Conservation (phyloP, 1,140 invertebrate species). For the Dendroctonus ponderosae region DNA sequence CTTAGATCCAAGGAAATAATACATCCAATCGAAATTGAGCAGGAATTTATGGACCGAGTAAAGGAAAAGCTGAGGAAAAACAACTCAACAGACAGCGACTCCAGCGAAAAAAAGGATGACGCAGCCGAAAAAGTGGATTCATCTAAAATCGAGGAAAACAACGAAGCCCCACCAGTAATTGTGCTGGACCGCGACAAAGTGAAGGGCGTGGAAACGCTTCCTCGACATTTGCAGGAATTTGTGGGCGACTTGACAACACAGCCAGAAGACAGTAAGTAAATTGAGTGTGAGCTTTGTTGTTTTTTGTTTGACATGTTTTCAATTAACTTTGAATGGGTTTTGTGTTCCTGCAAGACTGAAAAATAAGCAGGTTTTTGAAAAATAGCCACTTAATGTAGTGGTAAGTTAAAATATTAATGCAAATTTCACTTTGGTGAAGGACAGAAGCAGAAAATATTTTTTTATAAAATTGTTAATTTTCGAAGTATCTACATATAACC, state of each 20-base stretch:
- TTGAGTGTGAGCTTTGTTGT: slow-evolving; percentile 3
- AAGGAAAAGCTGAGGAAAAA: slow-evolving; percentile 54
- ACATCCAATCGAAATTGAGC: slow-evolving; percentile 62
- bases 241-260: slow-evolving; percentile 49
- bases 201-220: slow-evolving; percentile 62
- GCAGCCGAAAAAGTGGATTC: slow-evolving; percentile 7
- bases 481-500: too few relatives aligned
- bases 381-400: too few relatives aligned
- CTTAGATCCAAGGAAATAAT: slow-evolving; percentile 42
- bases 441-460: too few relatives aligned
- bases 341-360: too few relatives aligned
- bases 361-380: too few relatives aligned
- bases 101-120: slow-evolving; percentile 44
- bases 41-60: slow-evolving; percentile 71
- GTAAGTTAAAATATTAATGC: too few relatives aligned
- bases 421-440: too few relatives aligned
- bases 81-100: slow-evolving; percentile 41
- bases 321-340: too few relatives aligned
- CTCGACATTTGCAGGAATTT: slow-evolving; percentile 73
- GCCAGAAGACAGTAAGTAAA: slow-evolving; percentile 25
- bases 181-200: slow-evolving; percentile 62
- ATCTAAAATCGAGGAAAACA: slow-evolving; percentile 14
- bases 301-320: slow-evolving; percentile 2
- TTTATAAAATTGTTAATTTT: too few relatives aligned
- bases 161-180: slow-evolving; percentile 52